A percentile compares a stretch with the other conserved stretches of the same genome.
phyloP scores from a whole-genome alignment of 2,888 invertebrate genomes.

The Ophion slaviceki region DNA sequence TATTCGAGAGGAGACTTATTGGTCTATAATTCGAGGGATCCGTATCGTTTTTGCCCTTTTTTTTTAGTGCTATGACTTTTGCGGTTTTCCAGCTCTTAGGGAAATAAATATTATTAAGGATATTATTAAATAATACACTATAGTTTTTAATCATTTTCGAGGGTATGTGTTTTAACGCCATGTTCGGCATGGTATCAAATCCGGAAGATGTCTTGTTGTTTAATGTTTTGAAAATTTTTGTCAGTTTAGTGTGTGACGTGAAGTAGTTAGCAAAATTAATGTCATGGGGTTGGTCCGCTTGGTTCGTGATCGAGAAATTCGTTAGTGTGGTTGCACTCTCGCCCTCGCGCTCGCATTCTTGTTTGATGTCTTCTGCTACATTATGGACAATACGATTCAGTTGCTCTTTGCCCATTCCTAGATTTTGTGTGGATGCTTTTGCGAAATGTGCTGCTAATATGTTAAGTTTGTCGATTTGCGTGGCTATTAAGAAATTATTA shows the following conservation, averaged over 20 bases:
- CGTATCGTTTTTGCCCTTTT: constrained; percentile 61
- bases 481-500: not conserved
- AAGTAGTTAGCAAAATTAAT: constrained; percentile 12
- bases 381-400: constrained; percentile 15
- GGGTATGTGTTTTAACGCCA: constrained; percentile 52
- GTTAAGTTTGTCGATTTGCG: constrained; percentile 41
- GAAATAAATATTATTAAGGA: constrained; percentile 72
- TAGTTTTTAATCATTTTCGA: constrained; percentile 1
- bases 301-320: constrained; percentile 1
- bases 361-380: constrained; percentile 18
- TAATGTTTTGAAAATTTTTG: constrained; percentile 32
- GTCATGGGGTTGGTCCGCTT: not conserved
- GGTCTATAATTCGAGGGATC: constrained; percentile 66
- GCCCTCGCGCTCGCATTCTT: not conserved
- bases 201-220: constrained; percentile 60
- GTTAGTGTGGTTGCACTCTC: constrained; percentile 10
- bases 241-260: not conserved
- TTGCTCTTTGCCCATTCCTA: constrained; percentile 6
- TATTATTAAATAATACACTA: constrained; percentile 55
- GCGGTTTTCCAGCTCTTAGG: constrained; percentile 69
- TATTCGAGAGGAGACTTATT: constrained; percentile 69
- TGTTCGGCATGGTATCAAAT: constrained; percentile 44
- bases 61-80: constrained; percentile 66
- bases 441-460: constrained; percentile 39
- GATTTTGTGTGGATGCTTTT: constrained; percentile 44